Evolutionary conservation across 2,888 invertebrate genomes (phyloP).

Genomic region (Lymantria monacha): DNA sequence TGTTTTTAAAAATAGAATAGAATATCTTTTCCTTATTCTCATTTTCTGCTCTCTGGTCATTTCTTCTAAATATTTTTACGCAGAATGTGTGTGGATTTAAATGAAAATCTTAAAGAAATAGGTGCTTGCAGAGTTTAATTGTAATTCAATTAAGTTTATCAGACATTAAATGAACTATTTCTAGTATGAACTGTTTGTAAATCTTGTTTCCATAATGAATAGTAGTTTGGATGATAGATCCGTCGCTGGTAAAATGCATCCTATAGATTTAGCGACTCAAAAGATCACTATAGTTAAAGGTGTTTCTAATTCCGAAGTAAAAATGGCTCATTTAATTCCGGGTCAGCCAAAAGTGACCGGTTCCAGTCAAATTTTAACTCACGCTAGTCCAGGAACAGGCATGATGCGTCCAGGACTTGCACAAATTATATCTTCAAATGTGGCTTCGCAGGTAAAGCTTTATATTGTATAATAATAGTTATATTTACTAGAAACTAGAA

Average conservation of each 20-base stretch:
- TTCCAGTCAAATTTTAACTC: constrained; percentile 65
- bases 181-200: constrained; percentile 6
- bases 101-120: too few species aligned
- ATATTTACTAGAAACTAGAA: too few species aligned
- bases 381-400: constrained; percentile 59
- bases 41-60: too few species aligned
- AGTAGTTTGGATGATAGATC: constrained; percentile 80
- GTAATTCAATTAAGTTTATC: too few species aligned
- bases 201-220: constrained; percentile 56
- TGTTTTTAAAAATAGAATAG: too few species aligned
- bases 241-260: constrained; percentile 80
- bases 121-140: too few species aligned
- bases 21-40: too few species aligned
- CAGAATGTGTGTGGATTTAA: too few species aligned
- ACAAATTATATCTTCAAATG: constrained; percentile 72
- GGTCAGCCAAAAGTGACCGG: constrained; percentile 64
- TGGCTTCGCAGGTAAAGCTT: constrained; percentile 65
- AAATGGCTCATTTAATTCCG: constrained; percentile 74
- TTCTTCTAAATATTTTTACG: too few species aligned
- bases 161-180: too few species aligned
- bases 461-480: background rate
- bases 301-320: constrained; percentile 69
- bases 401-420: constrained; percentile 70
- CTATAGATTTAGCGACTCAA: constrained; percentile 78
- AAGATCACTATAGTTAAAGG: constrained; percentile 78